phyloP scores from a whole-genome alignment of 2,888 invertebrate genomes.

The Penaeus monodon region DNA sequence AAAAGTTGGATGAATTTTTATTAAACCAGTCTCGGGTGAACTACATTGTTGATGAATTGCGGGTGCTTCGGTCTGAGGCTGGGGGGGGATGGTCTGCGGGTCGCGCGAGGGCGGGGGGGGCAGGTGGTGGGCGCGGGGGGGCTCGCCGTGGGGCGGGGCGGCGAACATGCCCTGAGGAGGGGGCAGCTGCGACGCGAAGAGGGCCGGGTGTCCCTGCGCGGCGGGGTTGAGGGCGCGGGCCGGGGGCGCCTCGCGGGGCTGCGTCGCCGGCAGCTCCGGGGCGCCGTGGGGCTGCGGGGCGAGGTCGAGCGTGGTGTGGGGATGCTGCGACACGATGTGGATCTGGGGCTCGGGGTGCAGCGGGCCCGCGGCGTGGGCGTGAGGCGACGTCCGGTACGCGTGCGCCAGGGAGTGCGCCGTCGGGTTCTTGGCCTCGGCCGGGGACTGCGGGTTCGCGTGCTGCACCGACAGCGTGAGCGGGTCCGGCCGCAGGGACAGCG shows the following conservation, averaged over 20 bases:
- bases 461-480: no score
- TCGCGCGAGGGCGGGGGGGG: background rate
- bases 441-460: constrained; percentile 2
- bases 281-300: constrained; percentile 23
- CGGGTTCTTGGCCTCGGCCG: constrained; percentile 4
- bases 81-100: constrained; percentile 12
- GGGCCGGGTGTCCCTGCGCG: no score
- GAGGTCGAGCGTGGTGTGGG: constrained; percentile 1
- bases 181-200: background rate
- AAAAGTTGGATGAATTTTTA: constrained; percentile 54
- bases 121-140: background rate
- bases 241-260: background rate
- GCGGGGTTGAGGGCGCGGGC: no score
- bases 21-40: constrained; percentile 52
- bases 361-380: background rate
- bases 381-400: no score
- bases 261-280: background rate
- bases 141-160: background rate
- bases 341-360: constrained; percentile 3
- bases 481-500: constrained; percentile 1
- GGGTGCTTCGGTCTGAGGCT: constrained; percentile 26
- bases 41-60: constrained; percentile 11
- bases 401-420: no score
- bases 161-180: background rate
- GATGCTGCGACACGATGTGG: constrained; percentile 13